Evolutionary conservation across 2,113 vertebrate genomes (phyloP).

Genomic region (Oncorhynchus masou): DNA sequence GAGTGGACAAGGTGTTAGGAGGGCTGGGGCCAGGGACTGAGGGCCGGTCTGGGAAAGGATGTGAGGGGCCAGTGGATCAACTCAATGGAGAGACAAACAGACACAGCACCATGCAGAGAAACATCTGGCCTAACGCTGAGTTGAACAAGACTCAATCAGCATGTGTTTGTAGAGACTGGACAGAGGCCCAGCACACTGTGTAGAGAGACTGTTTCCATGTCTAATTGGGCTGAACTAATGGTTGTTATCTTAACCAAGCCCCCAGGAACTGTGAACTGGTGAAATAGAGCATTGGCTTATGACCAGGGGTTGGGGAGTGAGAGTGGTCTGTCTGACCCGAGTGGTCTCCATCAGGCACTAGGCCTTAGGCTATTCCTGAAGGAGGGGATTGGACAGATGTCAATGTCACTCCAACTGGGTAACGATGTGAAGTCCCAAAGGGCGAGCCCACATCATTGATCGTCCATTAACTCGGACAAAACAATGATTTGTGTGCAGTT

Average conservation of each 20-base stretch:
- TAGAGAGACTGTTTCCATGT: constrained; percentile 38
- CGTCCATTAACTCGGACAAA: too few species aligned
- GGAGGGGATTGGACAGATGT: background rate
- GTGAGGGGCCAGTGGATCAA: constrained; percentile 5
- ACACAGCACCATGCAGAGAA: background rate
- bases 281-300: constrained; percentile 25
- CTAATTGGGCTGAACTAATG: constrained; percentile 45
- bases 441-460: too few species aligned
- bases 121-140: constrained; percentile 51
- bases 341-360: constrained; percentile 28
- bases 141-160: constrained; percentile 35
- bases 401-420: background rate
- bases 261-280: constrained; percentile 37
- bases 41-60: constrained; percentile 21
- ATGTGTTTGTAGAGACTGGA: constrained; percentile 45
- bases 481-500: too few species aligned
- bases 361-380: background rate
- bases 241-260: constrained; percentile 52
- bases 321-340: constrained; percentile 34
- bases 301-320: constrained; percentile 20
- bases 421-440: background rate
- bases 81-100: background rate
- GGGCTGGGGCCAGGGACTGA: background rate
- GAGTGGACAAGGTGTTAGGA: constrained; percentile 10
- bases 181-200: background rate